Conservation (phyloP, 2,113 vertebrate species). For the Tapirus terrestris region DNA sequence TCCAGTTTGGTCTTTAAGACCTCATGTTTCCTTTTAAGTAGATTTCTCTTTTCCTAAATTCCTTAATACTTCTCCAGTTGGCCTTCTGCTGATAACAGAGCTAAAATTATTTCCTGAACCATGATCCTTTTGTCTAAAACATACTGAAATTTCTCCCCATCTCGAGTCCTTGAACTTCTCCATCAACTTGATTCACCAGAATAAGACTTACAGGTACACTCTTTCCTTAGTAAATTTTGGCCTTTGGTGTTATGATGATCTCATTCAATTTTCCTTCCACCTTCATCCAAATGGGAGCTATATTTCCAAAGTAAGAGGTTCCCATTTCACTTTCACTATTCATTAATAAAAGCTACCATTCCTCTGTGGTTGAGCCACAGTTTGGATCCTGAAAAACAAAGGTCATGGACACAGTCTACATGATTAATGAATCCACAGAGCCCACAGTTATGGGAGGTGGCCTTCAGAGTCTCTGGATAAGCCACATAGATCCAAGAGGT, state of each 20-base stretch:
- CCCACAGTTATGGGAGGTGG: neutral
- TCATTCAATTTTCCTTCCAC: slow-evolving; percentile 49
- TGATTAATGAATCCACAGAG: neutral
- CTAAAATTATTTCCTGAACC: neutral
- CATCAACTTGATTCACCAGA: neutral
- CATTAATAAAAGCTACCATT: slow-evolving; percentile 24
- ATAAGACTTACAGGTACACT: neutral
- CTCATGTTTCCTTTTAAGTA: slow-evolving; percentile 4
- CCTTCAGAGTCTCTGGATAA: slow-evolving; percentile 4
- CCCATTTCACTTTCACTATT: slow-evolving; percentile 23
- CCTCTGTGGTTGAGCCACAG: neutral
- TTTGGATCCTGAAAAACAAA: slow-evolving; percentile 17
- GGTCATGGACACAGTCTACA: neutral
- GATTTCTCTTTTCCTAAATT: neutral
- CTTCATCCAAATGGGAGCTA: neutral
- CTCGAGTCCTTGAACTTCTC: neutral
- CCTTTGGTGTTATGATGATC: neutral
- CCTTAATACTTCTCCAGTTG: neutral
- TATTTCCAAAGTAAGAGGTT: slow-evolving; percentile 28
- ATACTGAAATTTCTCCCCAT: neutral
- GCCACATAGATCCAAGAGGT: neutral
- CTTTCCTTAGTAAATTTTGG: slow-evolving; percentile 28
- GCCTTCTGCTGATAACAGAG: neutral
- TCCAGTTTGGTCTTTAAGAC: neutral
- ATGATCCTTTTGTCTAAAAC: neutral